Conservation (phyloP, 1,140 invertebrate species). For the Drosophila micromelanica region DNA sequence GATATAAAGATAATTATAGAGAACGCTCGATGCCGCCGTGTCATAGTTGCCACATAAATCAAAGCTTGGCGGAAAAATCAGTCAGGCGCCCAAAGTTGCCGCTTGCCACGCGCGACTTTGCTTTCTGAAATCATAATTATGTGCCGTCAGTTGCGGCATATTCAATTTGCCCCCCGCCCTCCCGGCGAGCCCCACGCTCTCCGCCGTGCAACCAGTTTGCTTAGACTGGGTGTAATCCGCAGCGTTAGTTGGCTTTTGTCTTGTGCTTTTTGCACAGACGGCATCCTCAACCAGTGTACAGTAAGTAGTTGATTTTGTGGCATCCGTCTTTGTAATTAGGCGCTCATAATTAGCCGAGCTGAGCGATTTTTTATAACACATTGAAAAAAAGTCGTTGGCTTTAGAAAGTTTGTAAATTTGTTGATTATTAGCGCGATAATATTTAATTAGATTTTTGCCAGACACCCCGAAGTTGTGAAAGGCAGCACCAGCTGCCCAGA, state of each 20-base stretch:
- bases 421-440: slow-evolving; percentile 75
- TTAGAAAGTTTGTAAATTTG: slow-evolving; percentile 68
- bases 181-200: background rate
- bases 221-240: slow-evolving; percentile 10
- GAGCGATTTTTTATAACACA: slow-evolving; percentile 67
- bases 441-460: slow-evolving; percentile 75
- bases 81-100: slow-evolving; percentile 47
- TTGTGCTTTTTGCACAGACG: slow-evolving; percentile 56
- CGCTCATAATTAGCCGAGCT: slow-evolving; percentile 66
- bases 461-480: slow-evolving; percentile 59
- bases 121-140: slow-evolving; percentile 72
- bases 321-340: slow-evolving; percentile 50
- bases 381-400: slow-evolving; percentile 36
- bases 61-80: slow-evolving; percentile 72
- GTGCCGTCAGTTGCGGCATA: slow-evolving; percentile 5
- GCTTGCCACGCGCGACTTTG: slow-evolving; percentile 69
- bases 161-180: background rate
- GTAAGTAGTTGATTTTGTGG: slow-evolving; percentile 20
- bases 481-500: slow-evolving; percentile 27
- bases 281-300: background rate
- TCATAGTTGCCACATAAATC: slow-evolving; percentile 80
- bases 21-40: slow-evolving; percentile 59
- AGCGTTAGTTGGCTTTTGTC: slow-evolving; percentile 24
- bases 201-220: slow-evolving; percentile 43
- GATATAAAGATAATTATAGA: slow-evolving; percentile 68